Evolutionary conservation across 2,888 invertebrate genomes (phyloP).

Genomic region (Tenthredo notha): DNA sequence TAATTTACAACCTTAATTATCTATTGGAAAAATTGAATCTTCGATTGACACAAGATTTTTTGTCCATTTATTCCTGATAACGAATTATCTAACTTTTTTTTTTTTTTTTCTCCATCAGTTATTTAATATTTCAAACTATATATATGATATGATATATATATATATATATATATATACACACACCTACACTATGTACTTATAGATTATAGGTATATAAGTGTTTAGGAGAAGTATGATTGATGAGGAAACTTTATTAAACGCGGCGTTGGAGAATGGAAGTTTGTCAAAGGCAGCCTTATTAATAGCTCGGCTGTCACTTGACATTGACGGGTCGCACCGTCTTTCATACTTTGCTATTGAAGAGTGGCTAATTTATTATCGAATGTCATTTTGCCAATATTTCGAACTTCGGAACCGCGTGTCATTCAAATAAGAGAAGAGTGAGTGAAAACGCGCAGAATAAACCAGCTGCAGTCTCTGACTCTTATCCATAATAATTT

Average conservation of each 20-base stretch:
- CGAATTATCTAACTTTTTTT: background rate
- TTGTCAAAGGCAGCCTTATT: slow-evolving; percentile 58
- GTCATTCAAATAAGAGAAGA: slow-evolving; percentile 2
- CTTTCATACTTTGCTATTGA: slow-evolving; percentile 47
- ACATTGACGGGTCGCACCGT: slow-evolving; percentile 51
- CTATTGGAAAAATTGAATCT: background rate
- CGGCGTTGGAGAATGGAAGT: slow-evolving; percentile 50
- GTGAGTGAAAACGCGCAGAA: background rate
- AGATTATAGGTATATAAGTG: slow-evolving; percentile 11
- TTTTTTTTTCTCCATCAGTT: background rate
- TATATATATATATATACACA: too few relatives aligned
- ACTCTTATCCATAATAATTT: background rate
- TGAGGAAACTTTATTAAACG: slow-evolving; percentile 54
- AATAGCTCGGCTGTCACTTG: slow-evolving; percentile 55
- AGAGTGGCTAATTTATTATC: slow-evolving; percentile 53
- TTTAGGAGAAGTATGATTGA: slow-evolving; percentile 51
- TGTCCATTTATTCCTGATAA: background rate
- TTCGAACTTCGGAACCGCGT: slow-evolving; percentile 25
- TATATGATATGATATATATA: too few relatives aligned
- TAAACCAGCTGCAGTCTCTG: background rate
- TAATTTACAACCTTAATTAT: background rate
- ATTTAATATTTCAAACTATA: background rate
- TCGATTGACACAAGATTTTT: background rate
- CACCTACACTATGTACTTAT: background rate
- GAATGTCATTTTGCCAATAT: slow-evolving; percentile 39